Evolutionary conservation across 2,888 invertebrate species (phyloP).

Genomic region (Byasa hedistus): DNA sequence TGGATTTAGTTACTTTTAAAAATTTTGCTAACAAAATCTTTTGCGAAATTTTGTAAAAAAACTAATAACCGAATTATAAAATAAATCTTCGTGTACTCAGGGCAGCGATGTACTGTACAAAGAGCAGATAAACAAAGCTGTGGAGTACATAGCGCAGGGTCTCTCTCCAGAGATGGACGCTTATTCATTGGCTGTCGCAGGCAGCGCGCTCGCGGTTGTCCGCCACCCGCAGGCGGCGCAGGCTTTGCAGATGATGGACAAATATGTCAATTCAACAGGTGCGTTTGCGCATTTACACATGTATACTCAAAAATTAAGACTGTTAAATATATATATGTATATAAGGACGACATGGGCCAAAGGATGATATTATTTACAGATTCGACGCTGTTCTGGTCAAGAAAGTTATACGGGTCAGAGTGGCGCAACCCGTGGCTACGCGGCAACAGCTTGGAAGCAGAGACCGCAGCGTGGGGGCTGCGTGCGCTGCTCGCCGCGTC

Average conservation of each 20-base stretch:
- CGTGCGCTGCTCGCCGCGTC: constrained; percentile 81
- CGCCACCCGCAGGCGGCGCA: constrained; percentile 84
- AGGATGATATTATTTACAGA: constrained; percentile 43
- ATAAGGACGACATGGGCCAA: neutral
- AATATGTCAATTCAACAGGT: constrained; percentile 73
- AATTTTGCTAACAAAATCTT: neutral
- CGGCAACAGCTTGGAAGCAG: constrained; percentile 78
- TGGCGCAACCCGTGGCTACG: constrained; percentile 71
- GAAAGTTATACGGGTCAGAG: constrained; percentile 55
- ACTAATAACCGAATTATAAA: neutral
- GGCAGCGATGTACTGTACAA: constrained; percentile 75
- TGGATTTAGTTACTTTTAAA: neutral
- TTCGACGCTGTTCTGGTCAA: constrained; percentile 66
- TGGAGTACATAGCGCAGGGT: constrained; percentile 86
- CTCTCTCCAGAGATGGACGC: constrained; percentile 82
- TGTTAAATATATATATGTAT: no score
- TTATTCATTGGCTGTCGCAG: constrained; percentile 88
- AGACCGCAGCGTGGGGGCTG: constrained; percentile 93
- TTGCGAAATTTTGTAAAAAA: no score
- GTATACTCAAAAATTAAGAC: no score
- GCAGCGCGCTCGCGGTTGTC: constrained; percentile 88
- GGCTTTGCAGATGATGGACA: constrained; percentile 76
- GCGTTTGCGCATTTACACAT: neutral
- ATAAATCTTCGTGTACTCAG: constrained; percentile 39
- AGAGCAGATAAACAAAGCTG: constrained; percentile 86